phyloP scores from a whole-genome alignment of 2,113 vertebrate genomes.

The Sminthopsis crassicaudata region DNA sequence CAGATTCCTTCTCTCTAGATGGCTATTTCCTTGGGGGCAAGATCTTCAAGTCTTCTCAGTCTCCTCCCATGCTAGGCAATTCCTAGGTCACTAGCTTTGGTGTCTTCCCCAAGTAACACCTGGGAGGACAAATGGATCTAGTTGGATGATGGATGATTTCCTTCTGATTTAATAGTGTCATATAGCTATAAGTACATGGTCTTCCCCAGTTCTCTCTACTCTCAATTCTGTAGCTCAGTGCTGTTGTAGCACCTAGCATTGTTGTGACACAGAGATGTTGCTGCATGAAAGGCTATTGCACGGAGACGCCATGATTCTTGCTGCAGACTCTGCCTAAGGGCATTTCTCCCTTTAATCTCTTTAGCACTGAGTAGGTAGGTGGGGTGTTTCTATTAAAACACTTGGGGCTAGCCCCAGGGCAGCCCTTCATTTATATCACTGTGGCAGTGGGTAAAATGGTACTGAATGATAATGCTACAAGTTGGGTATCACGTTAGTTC shows the following conservation, averaged over 20 bases:
- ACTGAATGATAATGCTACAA: background rate
- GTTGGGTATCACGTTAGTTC: background rate
- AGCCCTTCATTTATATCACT: background rate
- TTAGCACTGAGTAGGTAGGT: background rate
- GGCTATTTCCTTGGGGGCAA: background rate
- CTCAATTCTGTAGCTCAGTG: background rate
- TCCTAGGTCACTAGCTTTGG: background rate
- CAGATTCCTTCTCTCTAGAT: background rate
- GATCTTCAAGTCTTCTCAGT: background rate
- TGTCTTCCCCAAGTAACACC: background rate
- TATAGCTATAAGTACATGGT: background rate
- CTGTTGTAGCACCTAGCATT: background rate
- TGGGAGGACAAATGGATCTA: background rate
- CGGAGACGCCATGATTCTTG: background rate
- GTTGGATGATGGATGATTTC: background rate
- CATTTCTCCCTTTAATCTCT: background rate
- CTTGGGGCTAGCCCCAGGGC: too few relatives aligned
- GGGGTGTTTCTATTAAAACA: background rate
- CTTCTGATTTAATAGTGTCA: background rate
- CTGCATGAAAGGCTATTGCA: background rate
- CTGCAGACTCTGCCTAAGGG: background rate
- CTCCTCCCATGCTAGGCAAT: background rate
- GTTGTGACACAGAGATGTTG: background rate
- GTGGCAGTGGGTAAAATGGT: background rate
- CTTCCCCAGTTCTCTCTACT: background rate